Conservation (phyloP, 2,113 vertebrate species). For the Parotia lawesii region DNA sequence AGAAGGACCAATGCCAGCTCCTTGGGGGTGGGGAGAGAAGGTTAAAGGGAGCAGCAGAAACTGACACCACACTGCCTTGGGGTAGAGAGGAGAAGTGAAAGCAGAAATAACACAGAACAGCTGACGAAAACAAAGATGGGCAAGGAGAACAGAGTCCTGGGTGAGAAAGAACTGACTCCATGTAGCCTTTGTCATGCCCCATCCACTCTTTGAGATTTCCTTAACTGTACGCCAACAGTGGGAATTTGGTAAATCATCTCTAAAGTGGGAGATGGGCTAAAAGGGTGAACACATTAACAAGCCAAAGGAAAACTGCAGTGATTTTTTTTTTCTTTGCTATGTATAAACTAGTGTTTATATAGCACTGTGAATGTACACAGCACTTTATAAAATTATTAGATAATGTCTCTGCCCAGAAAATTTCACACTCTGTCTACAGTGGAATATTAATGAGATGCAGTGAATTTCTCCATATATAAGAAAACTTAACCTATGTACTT, state of each 20-base stretch:
- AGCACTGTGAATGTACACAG: slow-evolving; percentile 41
- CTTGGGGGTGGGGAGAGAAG: slow-evolving; percentile 41
- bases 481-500: neutral
- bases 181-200: neutral
- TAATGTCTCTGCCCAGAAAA: slow-evolving; percentile 1
- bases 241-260: slow-evolving; percentile 20
- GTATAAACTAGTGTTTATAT: slow-evolving; percentile 14
- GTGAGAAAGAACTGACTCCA: neutral
- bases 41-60: slow-evolving; percentile 43
- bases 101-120: slow-evolving; percentile 38
- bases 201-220: neutral
- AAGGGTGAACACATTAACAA: slow-evolving; percentile 9
- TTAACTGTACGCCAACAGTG: neutral
- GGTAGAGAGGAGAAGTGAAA: slow-evolving; percentile 32
- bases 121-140: slow-evolving; percentile 32
- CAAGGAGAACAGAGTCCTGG: neutral
- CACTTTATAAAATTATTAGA: slow-evolving; percentile 37
- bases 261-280: neutral
- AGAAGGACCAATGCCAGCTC: slow-evolving; percentile 81
- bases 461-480: slow-evolving; percentile 13
- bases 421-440: neutral
- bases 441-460: slow-evolving; percentile 19
- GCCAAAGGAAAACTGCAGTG: slow-evolving; percentile 66
- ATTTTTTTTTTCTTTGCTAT: neutral
- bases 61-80: slow-evolving; percentile 53